These are phyloP conservation scores for Protobothrops mucrosquamatus DNA, from an alignment of 2,113 vertebrate genomes.

Conservation along the genomic window DNA sequence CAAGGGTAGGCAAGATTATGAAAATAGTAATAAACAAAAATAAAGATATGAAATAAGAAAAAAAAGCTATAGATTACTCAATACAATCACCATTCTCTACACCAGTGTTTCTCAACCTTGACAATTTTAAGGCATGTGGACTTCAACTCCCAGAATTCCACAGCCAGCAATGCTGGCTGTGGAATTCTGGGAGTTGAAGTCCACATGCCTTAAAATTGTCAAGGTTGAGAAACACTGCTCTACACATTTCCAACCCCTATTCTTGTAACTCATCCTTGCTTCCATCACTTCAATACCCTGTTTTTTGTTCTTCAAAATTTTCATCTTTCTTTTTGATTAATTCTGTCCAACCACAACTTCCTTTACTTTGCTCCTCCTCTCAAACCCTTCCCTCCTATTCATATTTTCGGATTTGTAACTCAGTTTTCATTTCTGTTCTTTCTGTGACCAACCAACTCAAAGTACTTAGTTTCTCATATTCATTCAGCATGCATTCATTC, in stretches of 20 bases:
- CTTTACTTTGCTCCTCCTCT: background rate
- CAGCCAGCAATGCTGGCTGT: too few relatives aligned
- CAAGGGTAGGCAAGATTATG: background rate
- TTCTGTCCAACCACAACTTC: background rate
- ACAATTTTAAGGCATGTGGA: too few relatives aligned
- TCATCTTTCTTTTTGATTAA: background rate
- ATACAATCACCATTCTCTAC: background rate
- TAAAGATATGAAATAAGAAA: background rate
- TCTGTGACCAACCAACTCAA: background rate
- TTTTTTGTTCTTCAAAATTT: background rate
- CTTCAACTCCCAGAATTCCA: too few relatives aligned
- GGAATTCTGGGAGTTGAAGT: too few relatives aligned
- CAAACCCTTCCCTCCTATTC: background rate
- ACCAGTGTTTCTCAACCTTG: too few relatives aligned
- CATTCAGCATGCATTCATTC: background rate
- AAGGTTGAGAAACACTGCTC: background rate
- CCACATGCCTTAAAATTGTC: too few relatives aligned
- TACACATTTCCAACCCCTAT: background rate
- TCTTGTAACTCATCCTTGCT: background rate
- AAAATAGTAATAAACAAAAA: background rate
- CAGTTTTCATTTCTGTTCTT: background rate
- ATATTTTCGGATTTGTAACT: background rate
- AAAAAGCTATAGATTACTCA: background rate
- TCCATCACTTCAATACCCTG: background rate
- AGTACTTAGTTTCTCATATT: background rate